Conservation (phyloP, 64 coral and sea anemone species). For the Acropora tenuis region DNA sequence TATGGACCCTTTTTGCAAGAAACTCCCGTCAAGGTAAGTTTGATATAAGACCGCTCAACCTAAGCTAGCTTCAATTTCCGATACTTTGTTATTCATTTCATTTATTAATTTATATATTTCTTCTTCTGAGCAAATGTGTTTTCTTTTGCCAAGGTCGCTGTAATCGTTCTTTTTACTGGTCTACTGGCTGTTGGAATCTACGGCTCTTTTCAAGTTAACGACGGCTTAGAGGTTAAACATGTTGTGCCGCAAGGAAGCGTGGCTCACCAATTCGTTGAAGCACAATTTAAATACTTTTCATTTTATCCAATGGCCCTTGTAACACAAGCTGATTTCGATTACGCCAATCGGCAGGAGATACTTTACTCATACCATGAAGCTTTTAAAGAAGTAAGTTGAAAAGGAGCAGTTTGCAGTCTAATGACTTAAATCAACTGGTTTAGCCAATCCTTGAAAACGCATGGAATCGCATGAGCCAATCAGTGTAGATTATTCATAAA, state of each 20-base stretch:
- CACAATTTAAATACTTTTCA: slow-evolving; percentile 89
- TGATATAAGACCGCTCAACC: not conserved
- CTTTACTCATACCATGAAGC: slow-evolving; percentile 77
- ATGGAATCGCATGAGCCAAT: too few species aligned
- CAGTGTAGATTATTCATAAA: too few species aligned
- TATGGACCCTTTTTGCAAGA: slow-evolving; percentile 86
- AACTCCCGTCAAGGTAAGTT: slow-evolving; percentile 74
- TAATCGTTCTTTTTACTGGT: slow-evolving; percentile 75
- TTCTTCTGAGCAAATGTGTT: not conserved
- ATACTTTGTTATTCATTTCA: too few species aligned
- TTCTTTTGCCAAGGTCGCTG: slow-evolving; percentile 48
- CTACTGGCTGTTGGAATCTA: slow-evolving; percentile 78
- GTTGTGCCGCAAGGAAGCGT: slow-evolving; percentile 79
- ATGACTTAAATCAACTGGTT: too few species aligned
- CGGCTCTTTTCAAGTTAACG: slow-evolving; percentile 77
- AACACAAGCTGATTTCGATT: slow-evolving; percentile 88
- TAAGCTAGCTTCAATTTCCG: not conserved
- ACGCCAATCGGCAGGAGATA: slow-evolving; percentile 73
- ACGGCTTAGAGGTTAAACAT: slow-evolving; percentile 88
- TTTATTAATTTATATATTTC: not conserved
- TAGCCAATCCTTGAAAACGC: too few species aligned
- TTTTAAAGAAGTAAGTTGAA: slow-evolving; percentile 64
- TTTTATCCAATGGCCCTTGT: slow-evolving; percentile 86
- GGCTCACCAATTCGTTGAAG: slow-evolving; percentile 77
- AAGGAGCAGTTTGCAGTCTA: not conserved